Evolutionary conservation across 2,888 invertebrate genomes (phyloP).

Genomic region (Mesorhabditis spiculigera): DNA sequence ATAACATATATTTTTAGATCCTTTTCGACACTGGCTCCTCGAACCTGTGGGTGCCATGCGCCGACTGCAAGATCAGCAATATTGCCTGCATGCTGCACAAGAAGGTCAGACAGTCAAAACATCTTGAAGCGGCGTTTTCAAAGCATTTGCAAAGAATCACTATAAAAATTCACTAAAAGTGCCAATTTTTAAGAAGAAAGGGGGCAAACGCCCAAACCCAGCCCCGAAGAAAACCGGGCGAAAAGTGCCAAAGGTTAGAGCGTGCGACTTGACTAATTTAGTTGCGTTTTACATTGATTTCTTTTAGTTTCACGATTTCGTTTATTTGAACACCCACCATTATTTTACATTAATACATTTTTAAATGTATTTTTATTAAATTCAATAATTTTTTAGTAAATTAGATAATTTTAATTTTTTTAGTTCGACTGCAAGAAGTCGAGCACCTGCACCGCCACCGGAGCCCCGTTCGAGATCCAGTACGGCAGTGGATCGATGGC

Average conservation of each 20-base stretch:
- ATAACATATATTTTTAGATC: conserved; percentile 7
- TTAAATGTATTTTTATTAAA: background rate
- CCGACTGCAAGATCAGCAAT: conserved; percentile 81
- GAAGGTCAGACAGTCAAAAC: conserved; percentile 17
- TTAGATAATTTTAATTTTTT: conserved; percentile 9
- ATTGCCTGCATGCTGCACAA: conserved; percentile 74
- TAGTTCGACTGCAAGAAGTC: conserved; percentile 82
- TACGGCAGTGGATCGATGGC: conserved; percentile 63
- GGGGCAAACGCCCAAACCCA: no score
- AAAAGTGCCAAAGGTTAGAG: no score
- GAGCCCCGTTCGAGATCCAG: conserved; percentile 68
- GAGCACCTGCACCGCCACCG: conserved; percentile 77
- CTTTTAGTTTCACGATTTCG: background rate
- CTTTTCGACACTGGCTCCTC: conserved; percentile 95
- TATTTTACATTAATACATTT: background rate
- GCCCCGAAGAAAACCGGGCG: no score
- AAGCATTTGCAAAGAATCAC: no score
- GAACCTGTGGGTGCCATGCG: conserved; percentile 94
- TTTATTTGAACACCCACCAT: background rate
- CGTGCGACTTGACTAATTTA: no score
- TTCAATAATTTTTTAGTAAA: no score
- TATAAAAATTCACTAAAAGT: no score
- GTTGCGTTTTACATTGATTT: background rate
- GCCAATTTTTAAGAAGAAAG: no score
- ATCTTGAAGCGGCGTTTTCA: no score